Evolutionary conservation across 2,888 invertebrate genomes (phyloP), one percentile per base, ranked within the genome.

Genomic region (Rhopalosiphum nymphaeae): DNA sequence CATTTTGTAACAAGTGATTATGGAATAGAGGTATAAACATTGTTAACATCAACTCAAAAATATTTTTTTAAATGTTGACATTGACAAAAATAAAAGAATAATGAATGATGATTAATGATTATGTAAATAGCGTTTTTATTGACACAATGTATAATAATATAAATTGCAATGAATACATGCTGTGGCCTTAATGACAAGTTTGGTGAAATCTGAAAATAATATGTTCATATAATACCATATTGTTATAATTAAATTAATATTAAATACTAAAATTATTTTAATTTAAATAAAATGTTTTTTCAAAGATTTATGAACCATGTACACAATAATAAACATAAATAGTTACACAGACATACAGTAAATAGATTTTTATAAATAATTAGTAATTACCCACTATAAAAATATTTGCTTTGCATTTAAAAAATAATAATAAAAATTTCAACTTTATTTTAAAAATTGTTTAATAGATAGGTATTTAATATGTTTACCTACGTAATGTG

Each of bases 11-110:
- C 67, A 67, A 67, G 67, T 67, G n/a, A 67, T 53, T 21, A 67
- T 5, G n/a, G 67, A 67, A 67, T 67, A n/a, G 13, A n/a, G 13
- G 36, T 16, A 36, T 67, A 67, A 67, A 67, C 36, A 67, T 67
- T 67, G 36, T 67, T 67, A 67, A 36, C 16, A 67, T 67, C 21
- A 16, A 16, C 5, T 67, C 67, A 67, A 67, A 67, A 67, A 36
- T 67, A 16, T 67, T n/a, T 67, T 67, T 67, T 5, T 7, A 67
- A 16, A n/a, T 67, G 0, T 67, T 67, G 67, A 67, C 67, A 67
- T 67, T 67, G 67, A 67, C 67, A 67, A 67, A 67, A 67, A 67
- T 67, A 67, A 67, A 16, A 67, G n/a, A 67, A 67, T 67, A 67
- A 67, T 67, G 36, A 36, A 67, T 67, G 67, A 67, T 67, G 67